Base-by-base conservation (phyloP, 92 coral and sea anemone genomes). In the Actinernus sp. region DNA sequence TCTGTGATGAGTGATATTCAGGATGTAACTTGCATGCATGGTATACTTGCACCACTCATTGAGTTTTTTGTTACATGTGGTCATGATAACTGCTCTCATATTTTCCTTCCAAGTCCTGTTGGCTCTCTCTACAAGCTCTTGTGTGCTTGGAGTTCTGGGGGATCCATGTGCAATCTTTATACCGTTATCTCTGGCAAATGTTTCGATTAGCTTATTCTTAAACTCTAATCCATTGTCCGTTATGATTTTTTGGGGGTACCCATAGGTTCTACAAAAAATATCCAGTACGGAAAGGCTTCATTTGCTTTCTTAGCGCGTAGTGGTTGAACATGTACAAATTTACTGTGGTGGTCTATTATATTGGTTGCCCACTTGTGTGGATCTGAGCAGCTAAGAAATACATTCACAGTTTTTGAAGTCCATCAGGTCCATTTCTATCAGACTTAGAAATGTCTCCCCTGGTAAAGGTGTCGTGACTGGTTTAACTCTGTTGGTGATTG, bases 131-230 rank as follows among this genome's bases (percentile, higher is more conserved):
- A 70, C n/a, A n/a, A n/a, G n/a, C 4, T 74, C 79, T 68, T 77
- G 85, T 30, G 76, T 84, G 39, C 80, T 27, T 22, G 78, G 74
- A 54, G 90, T 83, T 59, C 55, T 56, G 10, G 79, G 85, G 49
- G 90, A 49, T 24, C 79, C 74, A 56, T 83, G 85, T 21, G 73
- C 61, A 30, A 59, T 26, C 36, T 49, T 21, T 11, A 76, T 68
- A 18, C 49, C 61, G 45, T 76, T 75, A 28, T 76, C 74, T 31
- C 60, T 5, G 37, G 79, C 67, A 61, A 68, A 76, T 2, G 50
- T 45, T 63, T 82, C 50, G 31, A 82, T 20, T 12, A 26, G 47
- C 29, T 74, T 57, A 33, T 73, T 81, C 47, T 24, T 33, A 33
- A 81, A 81, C n/a, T n/a, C n/a, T n/a, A n/a, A n/a, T n/a, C n/a